A percentile compares a stretch with the other conserved stretches of the same genome.
Evolutionary conservation across 1,140 invertebrate species (phyloP).

Genomic region (Phocides pigmalion): DNA sequence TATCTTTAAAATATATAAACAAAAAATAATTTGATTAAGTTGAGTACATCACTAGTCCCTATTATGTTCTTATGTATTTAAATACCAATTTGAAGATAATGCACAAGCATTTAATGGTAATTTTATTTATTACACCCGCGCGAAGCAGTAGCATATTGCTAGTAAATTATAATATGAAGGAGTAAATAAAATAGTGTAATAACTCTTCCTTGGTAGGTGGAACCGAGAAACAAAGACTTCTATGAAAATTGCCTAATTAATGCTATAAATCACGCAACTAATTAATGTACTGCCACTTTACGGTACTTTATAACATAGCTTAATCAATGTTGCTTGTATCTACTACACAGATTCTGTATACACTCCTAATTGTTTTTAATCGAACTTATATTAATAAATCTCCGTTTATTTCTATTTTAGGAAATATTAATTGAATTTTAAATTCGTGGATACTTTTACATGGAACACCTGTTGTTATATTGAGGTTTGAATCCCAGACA

Average conservation of each 20-base stretch:
- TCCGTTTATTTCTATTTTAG: no score
- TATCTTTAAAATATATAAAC: no score
- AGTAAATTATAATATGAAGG: constrained; percentile 7
- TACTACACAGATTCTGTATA: neutral
- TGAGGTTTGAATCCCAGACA: no score
- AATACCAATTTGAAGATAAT: no score
- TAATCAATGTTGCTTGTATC: neutral
- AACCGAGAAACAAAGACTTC: constrained; percentile 18
- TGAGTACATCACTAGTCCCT: no score
- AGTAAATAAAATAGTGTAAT: constrained; percentile 27
- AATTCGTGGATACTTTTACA: no score
- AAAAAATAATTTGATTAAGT: no score
- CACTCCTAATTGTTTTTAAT: no score
- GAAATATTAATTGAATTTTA: no score
- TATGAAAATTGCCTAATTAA: constrained; percentile 31
- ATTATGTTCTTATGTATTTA: no score
- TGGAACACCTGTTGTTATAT: no score
- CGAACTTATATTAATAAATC: no score
- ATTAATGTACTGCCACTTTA: constrained; percentile 21
- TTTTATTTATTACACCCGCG: neutral
- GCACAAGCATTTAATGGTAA: neutral
- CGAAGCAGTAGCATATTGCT: neutral
- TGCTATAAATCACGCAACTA: constrained; percentile 22
- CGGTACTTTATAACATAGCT: neutral
- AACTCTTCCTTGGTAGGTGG: constrained; percentile 16